Conservation (phyloP, 2,797 vertebrate species). For the Darevskia mixta region DNA sequence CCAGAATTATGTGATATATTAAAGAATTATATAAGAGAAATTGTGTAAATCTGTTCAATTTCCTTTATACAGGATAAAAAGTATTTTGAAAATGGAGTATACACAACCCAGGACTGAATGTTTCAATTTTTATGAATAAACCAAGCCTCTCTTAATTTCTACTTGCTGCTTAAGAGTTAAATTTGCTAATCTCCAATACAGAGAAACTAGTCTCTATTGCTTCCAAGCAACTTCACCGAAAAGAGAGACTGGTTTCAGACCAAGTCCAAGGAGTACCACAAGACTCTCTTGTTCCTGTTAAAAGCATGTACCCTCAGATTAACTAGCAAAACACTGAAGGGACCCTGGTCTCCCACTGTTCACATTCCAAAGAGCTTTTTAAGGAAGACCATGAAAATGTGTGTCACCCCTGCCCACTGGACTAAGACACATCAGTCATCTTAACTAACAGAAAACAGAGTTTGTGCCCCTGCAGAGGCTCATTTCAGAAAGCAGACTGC, state of each 20-base stretch:
- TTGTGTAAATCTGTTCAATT: not conserved
- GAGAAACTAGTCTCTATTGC: not conserved
- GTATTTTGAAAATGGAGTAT: not conserved
- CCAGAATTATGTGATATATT: not conserved
- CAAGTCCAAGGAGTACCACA: not conserved
- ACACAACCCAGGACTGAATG: not conserved
- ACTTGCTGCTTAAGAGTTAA: not conserved
- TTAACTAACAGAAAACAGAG: conserved; percentile 5
- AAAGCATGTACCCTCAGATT: not conserved
- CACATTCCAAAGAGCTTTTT: conserved; percentile 4
- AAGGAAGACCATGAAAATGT: not conserved
- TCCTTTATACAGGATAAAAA: not conserved
- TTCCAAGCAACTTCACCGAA: not conserved
- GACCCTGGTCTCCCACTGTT: not conserved
- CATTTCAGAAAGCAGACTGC: not conserved
- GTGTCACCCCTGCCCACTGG: not conserved
- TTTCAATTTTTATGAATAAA: too few relatives aligned
- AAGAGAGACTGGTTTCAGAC: not conserved
- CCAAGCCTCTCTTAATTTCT: not conserved
- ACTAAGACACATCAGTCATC: not conserved
- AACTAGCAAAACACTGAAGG: conserved; percentile 2
- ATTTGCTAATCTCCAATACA: not conserved
- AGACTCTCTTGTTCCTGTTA: not conserved
- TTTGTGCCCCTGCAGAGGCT: not conserved
- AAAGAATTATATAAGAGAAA: not conserved